These are phyloP conservation scores for Venturia canescens DNA, from an alignment of 1,140 invertebrate species.

Conservation along the genomic window DNA sequence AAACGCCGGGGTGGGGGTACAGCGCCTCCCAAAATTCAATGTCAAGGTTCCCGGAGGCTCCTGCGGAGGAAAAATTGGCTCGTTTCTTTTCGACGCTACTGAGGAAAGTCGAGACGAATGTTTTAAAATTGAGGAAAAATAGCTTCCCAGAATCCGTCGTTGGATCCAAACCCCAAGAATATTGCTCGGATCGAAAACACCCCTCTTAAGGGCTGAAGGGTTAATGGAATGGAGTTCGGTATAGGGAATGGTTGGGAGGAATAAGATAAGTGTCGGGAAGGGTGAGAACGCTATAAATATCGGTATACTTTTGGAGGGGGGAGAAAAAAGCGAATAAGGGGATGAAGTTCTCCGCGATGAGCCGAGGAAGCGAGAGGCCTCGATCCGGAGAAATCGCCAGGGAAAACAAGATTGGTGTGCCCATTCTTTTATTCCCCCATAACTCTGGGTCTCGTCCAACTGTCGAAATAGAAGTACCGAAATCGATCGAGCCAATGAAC, in stretches of 20 bases:
- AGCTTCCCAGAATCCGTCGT: no score
- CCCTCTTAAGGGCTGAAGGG: not conserved
- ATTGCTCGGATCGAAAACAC: no score
- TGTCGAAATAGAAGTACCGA: not conserved
- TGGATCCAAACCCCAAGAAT: no score
- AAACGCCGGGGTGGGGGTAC: not conserved
- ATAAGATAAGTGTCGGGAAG: not conserved
- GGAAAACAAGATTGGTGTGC: not conserved
- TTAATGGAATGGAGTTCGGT: conserved; percentile 1
- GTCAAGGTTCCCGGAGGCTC: no score
- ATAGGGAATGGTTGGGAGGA: not conserved
- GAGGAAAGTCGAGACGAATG: no score
- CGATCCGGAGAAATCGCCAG: no score
- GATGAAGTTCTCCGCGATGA: not conserved
- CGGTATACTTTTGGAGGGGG: not conserved
- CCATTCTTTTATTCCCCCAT: not conserved
- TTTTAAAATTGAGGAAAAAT: no score
- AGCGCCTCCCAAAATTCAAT: no score
- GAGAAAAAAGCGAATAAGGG: not conserved
- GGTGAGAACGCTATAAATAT: not conserved
- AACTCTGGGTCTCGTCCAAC: not conserved
- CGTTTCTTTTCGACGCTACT: no score
- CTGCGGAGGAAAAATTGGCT: no score
- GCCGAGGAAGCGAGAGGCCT: no score
- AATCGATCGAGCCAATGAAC: not conserved